Evolutionary conservation across 1,140 invertebrate species (phyloP).

Genomic region (Eumeta japonica): DNA sequence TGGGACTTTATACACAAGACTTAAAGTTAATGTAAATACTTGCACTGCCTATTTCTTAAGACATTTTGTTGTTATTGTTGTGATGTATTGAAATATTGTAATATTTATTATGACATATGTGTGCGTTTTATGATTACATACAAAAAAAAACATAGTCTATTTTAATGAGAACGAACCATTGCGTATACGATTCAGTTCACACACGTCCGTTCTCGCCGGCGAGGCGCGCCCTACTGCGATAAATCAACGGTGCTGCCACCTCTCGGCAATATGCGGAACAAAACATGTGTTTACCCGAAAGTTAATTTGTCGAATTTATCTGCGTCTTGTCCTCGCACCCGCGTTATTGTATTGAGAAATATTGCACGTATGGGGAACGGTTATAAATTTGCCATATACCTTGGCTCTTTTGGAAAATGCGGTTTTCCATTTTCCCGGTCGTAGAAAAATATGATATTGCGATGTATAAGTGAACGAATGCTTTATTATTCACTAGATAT

Average conservation of each 20-base stretch:
- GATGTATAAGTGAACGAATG: too few relatives aligned
- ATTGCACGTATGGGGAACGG: too few relatives aligned
- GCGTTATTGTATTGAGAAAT: conserved; percentile 44
- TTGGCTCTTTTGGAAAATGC: too few relatives aligned
- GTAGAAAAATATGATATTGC: too few relatives aligned
- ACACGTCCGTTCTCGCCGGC: conserved; percentile 19
- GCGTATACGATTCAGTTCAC: conserved; percentile 12
- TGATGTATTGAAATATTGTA: background rate
- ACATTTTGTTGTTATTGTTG: background rate
- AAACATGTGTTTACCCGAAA: conserved; percentile 52
- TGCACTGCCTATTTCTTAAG: too few relatives aligned
- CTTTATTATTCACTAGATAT: too few relatives aligned
- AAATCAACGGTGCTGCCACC: conserved; percentile 49
- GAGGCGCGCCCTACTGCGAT: conserved; percentile 29
- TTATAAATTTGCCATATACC: too few relatives aligned
- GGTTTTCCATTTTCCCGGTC: too few relatives aligned
- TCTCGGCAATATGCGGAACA: conserved; percentile 47
- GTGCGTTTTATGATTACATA: background rate
- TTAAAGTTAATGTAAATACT: too few relatives aligned
- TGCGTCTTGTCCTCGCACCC: conserved; percentile 33
- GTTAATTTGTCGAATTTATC: conserved; percentile 55
- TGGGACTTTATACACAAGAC: too few relatives aligned
- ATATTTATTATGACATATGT: background rate
- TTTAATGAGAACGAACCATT: background rate
- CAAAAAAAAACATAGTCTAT: too few relatives aligned